phyloP scores from a whole-genome alignment of 2,797 vertebrate genomes.

The Epinephelus coioides region DNA sequence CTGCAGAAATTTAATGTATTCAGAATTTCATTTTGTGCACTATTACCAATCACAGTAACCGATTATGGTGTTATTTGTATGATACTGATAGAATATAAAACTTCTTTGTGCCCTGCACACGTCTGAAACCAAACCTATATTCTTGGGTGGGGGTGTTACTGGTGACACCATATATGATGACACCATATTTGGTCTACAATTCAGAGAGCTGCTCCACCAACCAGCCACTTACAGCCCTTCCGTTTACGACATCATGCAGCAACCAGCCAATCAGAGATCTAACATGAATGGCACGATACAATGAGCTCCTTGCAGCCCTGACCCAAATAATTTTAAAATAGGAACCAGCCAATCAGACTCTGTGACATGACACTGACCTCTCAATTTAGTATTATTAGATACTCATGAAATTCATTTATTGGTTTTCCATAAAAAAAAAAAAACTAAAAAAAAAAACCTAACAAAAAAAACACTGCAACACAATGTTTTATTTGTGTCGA shows the following conservation, averaged over 20 bases:
- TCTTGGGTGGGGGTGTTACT: background rate
- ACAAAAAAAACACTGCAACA: too few species aligned
- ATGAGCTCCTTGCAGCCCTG: background rate
- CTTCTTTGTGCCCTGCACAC: too few species aligned
- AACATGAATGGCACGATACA: background rate
- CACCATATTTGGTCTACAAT: background rate
- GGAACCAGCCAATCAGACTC: background rate
- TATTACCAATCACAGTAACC: too few species aligned
- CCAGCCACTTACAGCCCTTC: conserved; percentile 4
- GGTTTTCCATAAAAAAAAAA: background rate
- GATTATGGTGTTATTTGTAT: background rate
- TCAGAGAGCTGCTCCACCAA: background rate
- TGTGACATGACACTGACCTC: background rate
- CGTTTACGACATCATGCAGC: background rate
- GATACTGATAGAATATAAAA: too few species aligned
- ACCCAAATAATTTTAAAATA: background rate
- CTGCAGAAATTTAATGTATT: too few species aligned
- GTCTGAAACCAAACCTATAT: background rate
- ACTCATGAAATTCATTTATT: background rate
- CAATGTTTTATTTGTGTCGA: too few species aligned
- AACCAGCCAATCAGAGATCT: background rate
- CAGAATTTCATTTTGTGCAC: too few species aligned
- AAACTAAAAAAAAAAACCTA: too few species aligned
- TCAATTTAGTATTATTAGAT: background rate
- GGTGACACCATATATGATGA: background rate